Base-by-base conservation (phyloP, 2,888 invertebrate species). In the Andrena marginata region DNA sequence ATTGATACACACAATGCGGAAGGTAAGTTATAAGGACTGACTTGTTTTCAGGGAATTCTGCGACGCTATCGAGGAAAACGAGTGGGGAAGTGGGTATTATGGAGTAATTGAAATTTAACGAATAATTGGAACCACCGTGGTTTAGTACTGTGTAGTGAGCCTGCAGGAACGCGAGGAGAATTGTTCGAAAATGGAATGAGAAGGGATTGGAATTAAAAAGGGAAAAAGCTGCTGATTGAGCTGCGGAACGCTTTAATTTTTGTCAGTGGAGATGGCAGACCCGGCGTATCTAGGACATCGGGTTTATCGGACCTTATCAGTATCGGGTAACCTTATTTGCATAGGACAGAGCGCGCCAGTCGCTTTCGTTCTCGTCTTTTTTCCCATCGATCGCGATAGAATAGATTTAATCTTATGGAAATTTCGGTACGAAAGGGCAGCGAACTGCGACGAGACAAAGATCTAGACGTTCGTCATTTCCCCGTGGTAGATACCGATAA, bases 261-360 rank as follows among this genome's bases (percentile, higher is more conserved):
- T 67, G 69, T 68, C 75, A 59, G 63, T n/a, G 54, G 42, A 54
- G 31, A 54, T 70, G 20, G 75, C 51, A 48, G 42, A 56, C 26
- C 56, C 26, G 56, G 33, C 33, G 81, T 72, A 82, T 76, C 67
- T 82, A 26, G 75, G 51, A 69, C 72, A 81, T 71, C 75, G 59
- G 10, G 59, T 81, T 81, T 82, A 81, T 82, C 81, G 82, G 68
- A 71, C 71, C 82, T 82, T 82, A 81, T 82, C 81, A 68, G 68
- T 68, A 82, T 71, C 76, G 75, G 59, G 65, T 67, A 77, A 82
- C 56, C 73, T 73, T 77, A 82, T 83, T 82, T 77, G 77, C 82
- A 77, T 82, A 51, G 69, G 65, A 77, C 82, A 70, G 73, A 65
- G 69, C 69, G 64, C 29, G 29, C 16, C 75, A 23, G 73, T 62